Evolutionary conservation across 2,888 invertebrate species (phyloP), one percentile per base, ranked within the genome.

Genomic region (Eupithecia vulgata): DNA sequence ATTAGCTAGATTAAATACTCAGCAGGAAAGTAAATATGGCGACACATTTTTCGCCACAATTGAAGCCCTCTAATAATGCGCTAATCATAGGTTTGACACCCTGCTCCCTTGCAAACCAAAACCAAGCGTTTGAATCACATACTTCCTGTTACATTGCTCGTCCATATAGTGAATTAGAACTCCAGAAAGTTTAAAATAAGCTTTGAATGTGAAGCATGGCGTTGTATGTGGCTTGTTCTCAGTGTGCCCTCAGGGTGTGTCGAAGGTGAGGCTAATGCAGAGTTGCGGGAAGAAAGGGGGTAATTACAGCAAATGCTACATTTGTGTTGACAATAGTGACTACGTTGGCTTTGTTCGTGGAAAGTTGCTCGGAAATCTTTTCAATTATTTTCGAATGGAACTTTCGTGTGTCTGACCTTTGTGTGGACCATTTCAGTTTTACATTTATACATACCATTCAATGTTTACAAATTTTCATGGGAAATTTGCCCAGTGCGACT

Each of bases 11-110:
- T 68, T 70, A 74, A 75, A 79, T 66, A 65, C 37, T 68, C 69
- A 70, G 73, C 68, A 42, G 13, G 42, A 78, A 78, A 79, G 79
- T 81, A 85, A 85, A 85, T 86, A 85, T 83, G 73, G 68, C 71
- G 67, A 70, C 78, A 73, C 68, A 77, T 90, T 90, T 90, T 90
- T 87, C 85, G 82, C 90, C 89, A 87, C 90, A 90, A 87, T 86
- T 84, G 86, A 87, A 84, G 87, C 88, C 89, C 90, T 87, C 85
- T 91, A 70, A 91, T 92, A 90, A 90, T 86, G 84, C 87, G 86
- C 86, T 93, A 93, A 93, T 92, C 90, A 93, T 92, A 91, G 92
- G 92, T 91, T 91, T 91, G 90, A 87, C 91, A 90, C 91, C 90
- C 90, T 81, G 80, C 79, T 78, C 81, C 78, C 79, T 73, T 78